Conservation (phyloP, 2,797 vertebrate species). For the Lagorchestes hirsutus region DNA sequence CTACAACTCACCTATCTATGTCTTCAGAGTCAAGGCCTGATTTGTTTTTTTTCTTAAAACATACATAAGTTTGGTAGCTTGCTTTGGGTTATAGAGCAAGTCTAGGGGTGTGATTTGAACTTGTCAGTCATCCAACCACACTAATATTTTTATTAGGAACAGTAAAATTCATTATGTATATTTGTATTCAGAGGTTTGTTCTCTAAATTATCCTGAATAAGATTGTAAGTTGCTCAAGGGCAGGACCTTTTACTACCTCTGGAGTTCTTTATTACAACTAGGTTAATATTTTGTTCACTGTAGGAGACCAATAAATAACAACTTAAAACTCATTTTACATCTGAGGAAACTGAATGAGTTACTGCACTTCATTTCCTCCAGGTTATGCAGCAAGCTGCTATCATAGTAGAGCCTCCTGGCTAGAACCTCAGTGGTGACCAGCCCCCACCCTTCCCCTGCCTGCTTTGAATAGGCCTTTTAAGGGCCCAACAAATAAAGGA, state of each 20-base stretch:
- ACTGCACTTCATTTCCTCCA: slow-evolving; percentile 5
- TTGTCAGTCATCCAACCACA: neutral
- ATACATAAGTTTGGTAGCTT: neutral
- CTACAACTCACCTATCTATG: neutral
- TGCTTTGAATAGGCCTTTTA: neutral
- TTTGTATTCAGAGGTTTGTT: neutral
- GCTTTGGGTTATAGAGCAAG: neutral
- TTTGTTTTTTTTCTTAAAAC: neutral
- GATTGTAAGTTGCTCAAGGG: slow-evolving; percentile 3
- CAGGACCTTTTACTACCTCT: neutral
- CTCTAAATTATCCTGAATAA: slow-evolving; percentile 4
- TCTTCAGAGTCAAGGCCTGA: neutral
- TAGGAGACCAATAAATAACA: neutral
- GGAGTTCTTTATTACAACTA: neutral
- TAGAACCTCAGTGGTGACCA: neutral
- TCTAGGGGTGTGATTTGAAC: neutral
- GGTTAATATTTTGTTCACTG: neutral
- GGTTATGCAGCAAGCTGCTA: neutral
- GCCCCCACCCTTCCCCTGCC: neutral
- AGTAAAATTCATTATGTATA: neutral
- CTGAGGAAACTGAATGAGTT: neutral
- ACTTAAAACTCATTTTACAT: neutral
- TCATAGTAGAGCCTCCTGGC: neutral
- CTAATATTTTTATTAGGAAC: neutral
- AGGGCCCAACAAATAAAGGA: slow-evolving; percentile 8